Percentiles rank a stretch among this genome's conserved stretches.
Evolutionary conservation across 37 sponge, comb jelly and placozoan species (phyloP).

Genomic region (Theonella swinhoei): DNA sequence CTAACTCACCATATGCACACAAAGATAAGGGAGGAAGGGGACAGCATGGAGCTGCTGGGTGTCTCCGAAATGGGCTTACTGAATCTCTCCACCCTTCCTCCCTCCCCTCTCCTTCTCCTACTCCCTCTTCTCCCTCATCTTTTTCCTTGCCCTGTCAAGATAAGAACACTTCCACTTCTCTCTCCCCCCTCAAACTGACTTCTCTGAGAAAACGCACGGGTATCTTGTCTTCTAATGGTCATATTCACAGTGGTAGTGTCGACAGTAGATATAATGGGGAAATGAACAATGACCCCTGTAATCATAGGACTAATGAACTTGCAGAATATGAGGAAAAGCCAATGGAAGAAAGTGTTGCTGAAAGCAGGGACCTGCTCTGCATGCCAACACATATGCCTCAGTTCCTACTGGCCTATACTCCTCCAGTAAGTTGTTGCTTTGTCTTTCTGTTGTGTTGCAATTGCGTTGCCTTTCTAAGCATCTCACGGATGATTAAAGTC

Average conservation of each 20-base stretch:
- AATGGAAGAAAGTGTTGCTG: neutral
- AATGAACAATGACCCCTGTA: neutral
- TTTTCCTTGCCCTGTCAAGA: too few relatives aligned
- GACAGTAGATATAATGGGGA: neutral
- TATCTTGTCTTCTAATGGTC: neutral
- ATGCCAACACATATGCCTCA: constrained; percentile 53
- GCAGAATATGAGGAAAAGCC: neutral
- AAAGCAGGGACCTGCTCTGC: constrained; percentile 13
- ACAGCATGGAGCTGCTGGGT: neutral
- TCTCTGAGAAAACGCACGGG: neutral
- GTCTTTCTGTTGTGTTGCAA: too few relatives aligned
- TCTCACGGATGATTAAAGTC: too few relatives aligned
- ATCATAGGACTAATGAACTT: neutral
- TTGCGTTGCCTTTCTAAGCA: too few relatives aligned
- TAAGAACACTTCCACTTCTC: too few relatives aligned
- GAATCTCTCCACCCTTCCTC: neutral
- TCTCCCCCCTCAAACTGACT: too few relatives aligned
- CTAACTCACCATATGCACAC: neutral
- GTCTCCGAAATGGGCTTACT: neutral
- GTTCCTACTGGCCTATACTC: constrained; percentile 39
- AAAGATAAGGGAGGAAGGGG: neutral
- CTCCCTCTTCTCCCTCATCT: neutral
- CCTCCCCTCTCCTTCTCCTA: neutral
- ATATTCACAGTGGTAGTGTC: neutral
- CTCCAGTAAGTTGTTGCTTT: constrained; percentile 49